phyloP scores from a whole-genome alignment of 2,888 invertebrate species.

The Heteropelma amictum region DNA sequence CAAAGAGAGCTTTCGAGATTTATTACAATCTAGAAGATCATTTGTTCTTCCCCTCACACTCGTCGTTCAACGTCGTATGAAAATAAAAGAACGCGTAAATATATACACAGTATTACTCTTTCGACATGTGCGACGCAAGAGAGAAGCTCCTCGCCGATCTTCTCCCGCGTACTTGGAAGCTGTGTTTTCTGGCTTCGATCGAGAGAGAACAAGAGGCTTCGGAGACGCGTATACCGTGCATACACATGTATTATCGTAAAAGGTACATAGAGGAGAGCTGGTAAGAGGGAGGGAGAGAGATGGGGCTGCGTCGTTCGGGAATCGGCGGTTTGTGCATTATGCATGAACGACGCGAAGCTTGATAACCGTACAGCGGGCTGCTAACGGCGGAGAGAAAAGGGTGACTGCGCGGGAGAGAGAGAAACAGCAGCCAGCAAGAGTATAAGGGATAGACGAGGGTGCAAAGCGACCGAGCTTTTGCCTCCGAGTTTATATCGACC shows the following conservation, averaged over 20 bases:
- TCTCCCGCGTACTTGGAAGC: constrained; percentile 24
- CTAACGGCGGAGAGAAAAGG: constrained; percentile 25
- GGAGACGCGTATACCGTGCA: not conserved
- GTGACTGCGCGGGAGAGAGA: constrained; percentile 14
- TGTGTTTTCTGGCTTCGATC: constrained; percentile 52
- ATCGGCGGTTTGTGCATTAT: constrained; percentile 69
- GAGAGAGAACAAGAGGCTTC: constrained; percentile 23
- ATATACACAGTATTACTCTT: constrained; percentile 26
- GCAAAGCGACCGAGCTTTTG: constrained; percentile 40
- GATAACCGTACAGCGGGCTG: constrained; percentile 48
- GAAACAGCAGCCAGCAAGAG: constrained; percentile 6
- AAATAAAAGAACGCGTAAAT: not conserved
- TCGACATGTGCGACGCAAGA: constrained; percentile 20
- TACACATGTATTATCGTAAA: constrained; percentile 1
- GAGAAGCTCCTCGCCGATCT: constrained; percentile 5
- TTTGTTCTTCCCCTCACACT: not conserved
- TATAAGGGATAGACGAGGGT: constrained; percentile 3
- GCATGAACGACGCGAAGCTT: constrained; percentile 66
- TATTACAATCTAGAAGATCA: no score
- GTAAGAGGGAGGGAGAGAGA: not conserved
- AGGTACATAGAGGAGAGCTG: constrained; percentile 1
- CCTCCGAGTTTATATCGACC: constrained; percentile 24
- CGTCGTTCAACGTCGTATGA: not conserved
- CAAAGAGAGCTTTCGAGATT: no score
- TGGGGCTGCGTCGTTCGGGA: constrained; percentile 41